Evolutionary conservation across 2,797 vertebrate genomes (phyloP), one percentile per base, ranked within the genome.

Genomic region (Phrynocephalus vlangalii): DNA sequence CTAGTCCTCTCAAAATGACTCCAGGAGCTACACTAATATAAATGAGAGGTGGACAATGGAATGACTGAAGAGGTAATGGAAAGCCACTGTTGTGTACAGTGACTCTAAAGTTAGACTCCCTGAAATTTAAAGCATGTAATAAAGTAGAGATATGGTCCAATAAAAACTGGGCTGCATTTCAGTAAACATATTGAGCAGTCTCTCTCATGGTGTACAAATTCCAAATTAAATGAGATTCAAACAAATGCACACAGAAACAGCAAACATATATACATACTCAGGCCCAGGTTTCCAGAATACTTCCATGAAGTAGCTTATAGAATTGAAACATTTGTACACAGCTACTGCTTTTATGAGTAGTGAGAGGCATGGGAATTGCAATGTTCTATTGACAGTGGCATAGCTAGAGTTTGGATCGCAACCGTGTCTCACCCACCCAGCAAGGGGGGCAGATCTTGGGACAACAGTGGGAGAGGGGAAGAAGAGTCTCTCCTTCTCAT

Each of bases 151-250:
- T 70, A 83, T 16, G 33, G 48, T 68, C 44, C 72, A 83, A 87
- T 87, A 87, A 77, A 82, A 76, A 76, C 13, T 72, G 73, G 68
- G 60, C 9, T 84, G 22, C 87, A 88, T n/a, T 84, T 88, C 82
- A 72, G 8, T 67, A 33, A 33, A 79, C 87, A 83, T 56, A 84
- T 16, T 1, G 22, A 82, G 63, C 66, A 60, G 38, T 50, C 77
- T 44, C 5, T 72, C 38, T 24, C 48, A 50, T 9, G 13, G 22
- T 38, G 33, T 66, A 22, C 28, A 78, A 79, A 48, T 63, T 48
- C 66, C n/a, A 72, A 66, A 72, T 48, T 79, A 72, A 66, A 60
- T n/a, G 67, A 79, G 56, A 82, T n/a, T 10, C 11, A 72, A 48
- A 15, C 52, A 48, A 30, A 24, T 63, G 60, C 22, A 44, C 5